A percentile compares a stretch with the other conserved stretches of the same genome.
Evolutionary conservation across 2,113 vertebrate genomes (phyloP).

Genomic region (Hippolais icterina): DNA sequence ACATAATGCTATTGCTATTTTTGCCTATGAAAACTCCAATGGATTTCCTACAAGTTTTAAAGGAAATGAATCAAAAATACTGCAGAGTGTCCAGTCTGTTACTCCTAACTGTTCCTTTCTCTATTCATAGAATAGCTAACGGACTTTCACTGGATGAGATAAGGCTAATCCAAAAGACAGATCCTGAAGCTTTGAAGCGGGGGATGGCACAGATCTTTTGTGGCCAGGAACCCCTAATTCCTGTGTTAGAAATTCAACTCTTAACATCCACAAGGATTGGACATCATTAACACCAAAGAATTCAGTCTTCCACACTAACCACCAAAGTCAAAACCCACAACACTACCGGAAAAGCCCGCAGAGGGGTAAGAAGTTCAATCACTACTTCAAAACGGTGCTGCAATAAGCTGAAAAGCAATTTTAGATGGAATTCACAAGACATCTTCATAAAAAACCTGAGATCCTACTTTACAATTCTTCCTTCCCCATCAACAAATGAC

Average conservation of each 20-base stretch:
- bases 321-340: background rate
- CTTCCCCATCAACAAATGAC: background rate
- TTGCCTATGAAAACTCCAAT: background rate
- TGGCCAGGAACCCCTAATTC: background rate
- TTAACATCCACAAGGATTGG: background rate
- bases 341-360: background rate
- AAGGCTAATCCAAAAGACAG: constrained; percentile 10
- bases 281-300: background rate
- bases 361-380: background rate
- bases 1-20: background rate
- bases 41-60: background rate
- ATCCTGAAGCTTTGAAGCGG: constrained; percentile 3
- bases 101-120: background rate
- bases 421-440: background rate
- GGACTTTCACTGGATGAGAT: background rate
- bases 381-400: background rate
- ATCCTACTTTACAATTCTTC: background rate
- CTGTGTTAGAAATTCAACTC: background rate
- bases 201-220: background rate
- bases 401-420: background rate
- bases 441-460: background rate
- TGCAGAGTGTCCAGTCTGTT: background rate
- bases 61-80: background rate
- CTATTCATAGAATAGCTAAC: background rate
- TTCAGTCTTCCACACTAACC: background rate